Evolutionary conservation across 2,888 invertebrate genomes (phyloP), one percentile per base, ranked within the genome.

Genomic region (Thera obeliscata): DNA sequence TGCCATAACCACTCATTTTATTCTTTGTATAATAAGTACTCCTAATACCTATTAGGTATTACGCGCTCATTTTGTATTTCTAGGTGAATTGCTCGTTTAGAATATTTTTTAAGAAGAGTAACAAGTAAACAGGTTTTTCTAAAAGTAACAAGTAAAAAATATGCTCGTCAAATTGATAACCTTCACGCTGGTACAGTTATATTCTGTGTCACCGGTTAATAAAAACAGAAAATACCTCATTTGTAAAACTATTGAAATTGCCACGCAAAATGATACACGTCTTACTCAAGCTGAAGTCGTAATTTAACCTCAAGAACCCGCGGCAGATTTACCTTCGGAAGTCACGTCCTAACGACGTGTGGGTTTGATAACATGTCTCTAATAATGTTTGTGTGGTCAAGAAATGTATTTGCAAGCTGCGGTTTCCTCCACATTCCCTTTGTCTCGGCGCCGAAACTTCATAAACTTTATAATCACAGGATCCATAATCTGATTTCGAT

Each of bases 401-500:
- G 54, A 33, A 58, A 71, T 69, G 74, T 78, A 78, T 69, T 69
- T 74, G 72, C 71, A 77, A 76, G 69, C 81, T 83, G 85, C 78
- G 85, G 84, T 84, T 76, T 73, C 79, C 76, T 71, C 73, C 65
- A 75, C 74, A 74, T 75, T 82, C 85, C 79, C 84, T 86, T 86
- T 83, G 81, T 79, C 73, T 77, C 69, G 56, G 41, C 22, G 78
- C 84, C 83, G 80, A 85, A 92, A 91, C 88, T 92, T 91, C 81
- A 80, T 87, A 88, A 89, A 90, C 88, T 92, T 90, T 82, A 80
- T 87, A 88, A 90, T 88, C 87, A 83, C 87, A 82, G 85, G 86
- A 84, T 81, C 82, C 80, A 79, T 90, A 89, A 90, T 90, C 90
- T 85, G 87, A 87, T 89, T 90, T 88, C 88, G 87, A 89, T 90